A percentile compares a stretch with the other conserved stretches of the same genome.
Evolutionary conservation across 1,140 invertebrate species (phyloP).

Genomic region (Melanaphis sacchari): DNA sequence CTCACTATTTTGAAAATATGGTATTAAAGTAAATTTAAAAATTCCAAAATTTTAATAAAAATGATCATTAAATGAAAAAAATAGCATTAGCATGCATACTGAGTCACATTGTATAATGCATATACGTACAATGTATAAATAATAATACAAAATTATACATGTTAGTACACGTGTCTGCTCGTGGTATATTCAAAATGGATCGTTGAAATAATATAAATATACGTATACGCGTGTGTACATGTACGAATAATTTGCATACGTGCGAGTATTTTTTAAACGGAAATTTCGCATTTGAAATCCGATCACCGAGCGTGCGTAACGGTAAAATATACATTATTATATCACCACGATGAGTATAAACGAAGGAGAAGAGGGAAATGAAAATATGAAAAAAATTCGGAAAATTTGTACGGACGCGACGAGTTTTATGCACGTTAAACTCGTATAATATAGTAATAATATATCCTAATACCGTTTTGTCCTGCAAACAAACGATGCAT

Average conservation of each 20-base stretch:
- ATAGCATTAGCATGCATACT: too few relatives aligned
- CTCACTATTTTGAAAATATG: too few relatives aligned
- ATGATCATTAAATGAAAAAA: too few relatives aligned
- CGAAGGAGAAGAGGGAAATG: background rate
- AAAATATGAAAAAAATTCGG: background rate
- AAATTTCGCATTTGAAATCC: conserved; percentile 32
- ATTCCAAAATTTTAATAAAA: too few relatives aligned
- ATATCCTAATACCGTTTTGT: background rate
- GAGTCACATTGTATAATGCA: too few relatives aligned
- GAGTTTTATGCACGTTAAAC: background rate
- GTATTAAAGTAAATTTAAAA: too few relatives aligned
- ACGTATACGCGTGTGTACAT: background rate
- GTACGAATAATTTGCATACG: background rate
- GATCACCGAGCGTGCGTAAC: background rate
- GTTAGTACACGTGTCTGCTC: background rate
- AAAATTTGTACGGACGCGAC: background rate
- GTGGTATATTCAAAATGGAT: background rate
- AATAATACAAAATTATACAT: background rate
- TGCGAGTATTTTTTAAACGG: background rate
- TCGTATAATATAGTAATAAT: background rate
- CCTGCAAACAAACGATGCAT: conserved; percentile 3
- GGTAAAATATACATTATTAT: background rate
- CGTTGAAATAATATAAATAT: background rate
- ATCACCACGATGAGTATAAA: background rate
- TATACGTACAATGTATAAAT: background rate